These are phyloP conservation scores for Platichthys stellatus DNA, from an alignment of 2,113 vertebrate species.

Conservation along the genomic window DNA sequence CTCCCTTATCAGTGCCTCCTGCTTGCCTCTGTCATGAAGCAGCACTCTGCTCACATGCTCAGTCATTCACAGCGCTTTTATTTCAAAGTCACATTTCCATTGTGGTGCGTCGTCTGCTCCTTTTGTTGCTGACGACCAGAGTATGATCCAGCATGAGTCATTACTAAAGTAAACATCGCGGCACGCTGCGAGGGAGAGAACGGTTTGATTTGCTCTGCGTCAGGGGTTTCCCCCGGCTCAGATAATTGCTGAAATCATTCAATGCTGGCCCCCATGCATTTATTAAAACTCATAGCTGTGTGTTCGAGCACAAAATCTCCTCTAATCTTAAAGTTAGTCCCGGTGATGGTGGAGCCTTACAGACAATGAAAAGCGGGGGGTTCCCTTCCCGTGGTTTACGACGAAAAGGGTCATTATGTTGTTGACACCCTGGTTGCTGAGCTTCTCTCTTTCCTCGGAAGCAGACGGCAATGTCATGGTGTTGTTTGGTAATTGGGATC, in stretches of 20 bases:
- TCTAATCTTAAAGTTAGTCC: background rate
- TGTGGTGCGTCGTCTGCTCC: slow-evolving; percentile 64
- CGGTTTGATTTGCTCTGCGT: slow-evolving; percentile 39
- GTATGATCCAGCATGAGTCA: slow-evolving; percentile 68
- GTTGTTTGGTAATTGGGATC: slow-evolving; percentile 41
- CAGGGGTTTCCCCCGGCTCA: slow-evolving; percentile 51
- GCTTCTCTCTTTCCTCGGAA: slow-evolving; percentile 27
- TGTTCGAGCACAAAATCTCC: background rate
- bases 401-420: slow-evolving; percentile 40
- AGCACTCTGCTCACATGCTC: slow-evolving; percentile 61
- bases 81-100: slow-evolving; percentile 60
- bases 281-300: slow-evolving; percentile 23
- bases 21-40: slow-evolving; percentile 52
- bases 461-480: slow-evolving; percentile 42
- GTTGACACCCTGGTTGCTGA: slow-evolving; percentile 38
- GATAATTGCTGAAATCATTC: slow-evolving; percentile 51
- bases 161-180: slow-evolving; percentile 58
- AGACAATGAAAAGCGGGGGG: slow-evolving; percentile 20
- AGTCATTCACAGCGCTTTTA: slow-evolving; percentile 59
- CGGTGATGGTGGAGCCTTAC: slow-evolving; percentile 20
- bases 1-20: slow-evolving; percentile 66
- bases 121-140: slow-evolving; percentile 67
- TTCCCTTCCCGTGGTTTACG: slow-evolving; percentile 67
- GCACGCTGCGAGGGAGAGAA: slow-evolving; percentile 54
- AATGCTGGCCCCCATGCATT: background rate